A percentile compares a stretch with the other conserved stretches of the same genome.
Conservation (phyloP, 2,797 vertebrate genomes). For the Yasuhikotakia modesta region DNA sequence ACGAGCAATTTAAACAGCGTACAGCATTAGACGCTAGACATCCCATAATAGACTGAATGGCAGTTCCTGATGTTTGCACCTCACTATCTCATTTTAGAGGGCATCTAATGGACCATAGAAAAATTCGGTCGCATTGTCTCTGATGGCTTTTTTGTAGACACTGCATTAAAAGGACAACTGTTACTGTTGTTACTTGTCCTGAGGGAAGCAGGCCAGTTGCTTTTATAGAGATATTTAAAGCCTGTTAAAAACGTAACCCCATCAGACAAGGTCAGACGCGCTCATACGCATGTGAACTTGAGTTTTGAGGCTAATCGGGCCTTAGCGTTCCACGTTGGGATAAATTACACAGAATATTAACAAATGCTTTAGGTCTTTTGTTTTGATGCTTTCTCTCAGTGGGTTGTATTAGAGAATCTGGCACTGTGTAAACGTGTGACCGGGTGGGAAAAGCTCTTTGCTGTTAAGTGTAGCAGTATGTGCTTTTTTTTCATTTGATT, state of each 20-base stretch:
- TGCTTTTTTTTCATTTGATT: constrained; percentile 15
- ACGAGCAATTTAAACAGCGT: constrained; percentile 5
- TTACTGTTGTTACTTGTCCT: constrained; percentile 35
- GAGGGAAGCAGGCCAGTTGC: constrained; percentile 36
- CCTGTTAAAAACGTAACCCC: constrained; percentile 70
- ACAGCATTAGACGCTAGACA: constrained; percentile 16
- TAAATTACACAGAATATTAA: constrained; percentile 61
- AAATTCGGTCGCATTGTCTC: constrained; percentile 29
- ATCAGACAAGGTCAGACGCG: constrained; percentile 59
- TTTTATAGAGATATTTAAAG: constrained; percentile 54
- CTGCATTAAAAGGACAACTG: constrained; percentile 36
- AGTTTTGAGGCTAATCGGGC: constrained; percentile 65
- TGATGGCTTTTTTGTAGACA: constrained; percentile 29
- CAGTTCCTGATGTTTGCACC: constrained; percentile 35
- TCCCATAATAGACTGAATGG: constrained; percentile 9
- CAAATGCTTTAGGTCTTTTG: constrained; percentile 43
- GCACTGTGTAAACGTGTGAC: constrained; percentile 7
- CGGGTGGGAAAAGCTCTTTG: constrained; percentile 5
- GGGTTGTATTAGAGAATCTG: constrained; percentile 15
- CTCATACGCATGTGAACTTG: constrained; percentile 59
- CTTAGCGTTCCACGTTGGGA: constrained; percentile 59
- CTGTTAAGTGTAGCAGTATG: not conserved
- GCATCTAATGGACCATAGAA: constrained; percentile 42
- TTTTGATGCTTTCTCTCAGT: constrained; percentile 36
- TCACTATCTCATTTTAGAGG: constrained; percentile 41